These are phyloP conservation scores for Zaprionus kolodkinae DNA, from an alignment of 1,140 invertebrate genomes.

Conservation along the genomic window DNA sequence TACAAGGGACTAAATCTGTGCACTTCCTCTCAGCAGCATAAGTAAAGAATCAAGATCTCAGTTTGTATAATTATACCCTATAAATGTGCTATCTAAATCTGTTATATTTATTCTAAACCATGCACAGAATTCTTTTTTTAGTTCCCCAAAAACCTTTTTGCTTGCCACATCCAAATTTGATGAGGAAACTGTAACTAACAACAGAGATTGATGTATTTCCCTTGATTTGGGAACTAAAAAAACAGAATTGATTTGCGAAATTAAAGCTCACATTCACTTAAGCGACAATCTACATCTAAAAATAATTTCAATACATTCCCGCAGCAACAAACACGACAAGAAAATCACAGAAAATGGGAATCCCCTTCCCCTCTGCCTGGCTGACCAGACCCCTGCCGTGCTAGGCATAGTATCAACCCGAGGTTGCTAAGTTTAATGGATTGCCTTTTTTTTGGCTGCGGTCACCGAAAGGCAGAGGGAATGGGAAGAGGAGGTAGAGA, in stretches of 20 bases:
- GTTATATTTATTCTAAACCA: not conserved
- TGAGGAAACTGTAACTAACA: not conserved
- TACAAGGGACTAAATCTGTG: no score
- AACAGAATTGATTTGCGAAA: not conserved
- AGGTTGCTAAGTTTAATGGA: conserved; percentile 46
- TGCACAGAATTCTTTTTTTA: not conserved
- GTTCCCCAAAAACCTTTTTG: not conserved
- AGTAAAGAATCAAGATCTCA: no score
- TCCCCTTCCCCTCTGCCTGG: no score
- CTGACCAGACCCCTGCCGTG: not conserved
- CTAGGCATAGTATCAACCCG: not conserved
- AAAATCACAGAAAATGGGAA: conserved; percentile 13
- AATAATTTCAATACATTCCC: conserved; percentile 39
- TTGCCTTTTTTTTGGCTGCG: conserved; percentile 31
- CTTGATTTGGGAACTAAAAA: not conserved
- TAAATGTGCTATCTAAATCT: not conserved
- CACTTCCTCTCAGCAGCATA: no score
- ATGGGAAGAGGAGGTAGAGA: not conserved
- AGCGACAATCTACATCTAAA: conserved; percentile 34
- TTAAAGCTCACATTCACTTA: not conserved
- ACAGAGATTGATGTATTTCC: not conserved
- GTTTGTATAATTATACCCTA: no score
- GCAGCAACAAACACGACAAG: conserved; percentile 22
- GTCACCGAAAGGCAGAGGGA: conserved; percentile 1
- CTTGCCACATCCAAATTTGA: not conserved